Base-by-base conservation (phyloP, 1,140 invertebrate species). In the Drosophila fuyamai region DNA sequence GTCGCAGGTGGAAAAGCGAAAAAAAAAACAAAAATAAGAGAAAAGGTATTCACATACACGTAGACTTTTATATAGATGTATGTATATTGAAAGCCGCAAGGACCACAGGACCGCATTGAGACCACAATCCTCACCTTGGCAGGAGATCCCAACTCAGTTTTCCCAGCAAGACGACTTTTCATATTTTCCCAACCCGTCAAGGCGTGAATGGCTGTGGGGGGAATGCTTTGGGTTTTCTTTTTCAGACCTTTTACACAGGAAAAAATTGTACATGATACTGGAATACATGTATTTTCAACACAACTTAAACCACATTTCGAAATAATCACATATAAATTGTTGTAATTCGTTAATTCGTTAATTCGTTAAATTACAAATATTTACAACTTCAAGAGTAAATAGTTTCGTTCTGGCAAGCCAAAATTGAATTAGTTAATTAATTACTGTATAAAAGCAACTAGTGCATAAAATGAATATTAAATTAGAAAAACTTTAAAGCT, bases 111-210 rank as follows among this genome's bases (percentile, higher is more conserved):
- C 82, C 81, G 63, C 81, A 76, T 5, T 41, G 58, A 68, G 53
- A 81, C 81, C 81, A 65, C 83, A 79, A 67, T 60, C 74, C 56
- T 51, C 73, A 68, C 73, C 76, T 59, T 73, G 59, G 54, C 53
- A 65, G 40, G 29, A 54, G 61, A 68, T 81, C 70, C 72, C 58
- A 53, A 51, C 81, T 84, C 68, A 66, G 65, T 61, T 51, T 38
- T 55, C 74, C 41, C 62, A 65, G 63, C 77, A 84, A 53, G 73
- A 74, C 77, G 84, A 88, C 83, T 83, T 86, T 86, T 86, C 82
- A 86, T 86, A 86, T 86, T 86, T 85, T 51, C 38, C 36, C 56
- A 61, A 56, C 44, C 62, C 63, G 54, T 77, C 81, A 70, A 77
- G 59, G 62, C 48, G 46, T 63, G 55, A 77, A 81, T 63, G 9